Percentiles rank a stretch among this genome's conserved stretches.
Evolutionary conservation across 2,797 vertebrate species (phyloP).

Genomic region (Acanthurus tractus): DNA sequence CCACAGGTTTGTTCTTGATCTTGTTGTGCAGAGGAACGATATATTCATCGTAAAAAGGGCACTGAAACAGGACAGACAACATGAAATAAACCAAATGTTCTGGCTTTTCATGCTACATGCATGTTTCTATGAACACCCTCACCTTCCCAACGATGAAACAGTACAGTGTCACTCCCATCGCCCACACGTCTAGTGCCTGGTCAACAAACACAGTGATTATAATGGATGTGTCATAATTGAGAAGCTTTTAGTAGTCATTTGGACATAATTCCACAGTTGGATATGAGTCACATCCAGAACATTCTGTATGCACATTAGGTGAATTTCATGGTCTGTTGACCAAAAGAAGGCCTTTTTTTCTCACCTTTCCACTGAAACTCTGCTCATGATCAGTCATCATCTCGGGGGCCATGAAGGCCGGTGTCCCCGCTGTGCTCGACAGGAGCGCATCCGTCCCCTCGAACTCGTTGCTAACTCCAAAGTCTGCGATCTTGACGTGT

Average conservation of each 20-base stretch:
- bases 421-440: constrained; percentile 93
- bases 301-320: background rate
- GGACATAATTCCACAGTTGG: constrained; percentile 6
- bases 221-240: constrained; percentile 16
- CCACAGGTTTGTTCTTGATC: constrained; percentile 92
- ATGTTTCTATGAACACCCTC: constrained; percentile 52
- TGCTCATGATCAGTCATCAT: constrained; percentile 90
- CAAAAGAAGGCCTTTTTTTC: background rate
- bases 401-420: constrained; percentile 98
- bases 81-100: background rate
- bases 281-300: constrained; percentile 4
- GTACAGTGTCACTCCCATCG: constrained; percentile 94
- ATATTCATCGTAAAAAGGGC: constrained; percentile 95
- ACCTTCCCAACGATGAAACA: constrained; percentile 96
- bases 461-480: constrained; percentile 97
- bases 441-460: constrained; percentile 93
- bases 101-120: background rate
- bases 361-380: constrained; percentile 94
- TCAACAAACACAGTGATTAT: constrained; percentile 58
- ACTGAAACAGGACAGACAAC: constrained; percentile 80
- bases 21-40: constrained; percentile 93
- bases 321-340: background rate
- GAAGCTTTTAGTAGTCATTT: background rate
- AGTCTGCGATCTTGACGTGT: constrained; percentile 95
- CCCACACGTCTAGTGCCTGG: constrained; percentile 97